A percentile compares a stretch with the other conserved stretches of the same genome.
Evolutionary conservation across 2,113 vertebrate species (phyloP).

Genomic region (Triplophysa tibetana): DNA sequence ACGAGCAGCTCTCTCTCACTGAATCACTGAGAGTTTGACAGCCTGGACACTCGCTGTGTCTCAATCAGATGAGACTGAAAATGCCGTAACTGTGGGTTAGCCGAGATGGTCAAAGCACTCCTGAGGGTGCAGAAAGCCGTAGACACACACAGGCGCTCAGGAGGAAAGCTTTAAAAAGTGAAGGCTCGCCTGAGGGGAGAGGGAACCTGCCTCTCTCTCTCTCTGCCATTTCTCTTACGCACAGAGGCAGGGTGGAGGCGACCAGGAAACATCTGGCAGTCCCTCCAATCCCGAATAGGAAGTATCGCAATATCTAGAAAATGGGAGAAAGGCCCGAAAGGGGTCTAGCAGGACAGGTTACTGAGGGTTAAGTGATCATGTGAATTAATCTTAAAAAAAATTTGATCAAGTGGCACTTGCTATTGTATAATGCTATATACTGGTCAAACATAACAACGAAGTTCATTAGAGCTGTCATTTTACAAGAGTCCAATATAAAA

Average conservation of each 20-base stretch:
- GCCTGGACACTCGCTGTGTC: neutral
- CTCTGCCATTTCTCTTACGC: neutral
- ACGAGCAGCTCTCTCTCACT: neutral
- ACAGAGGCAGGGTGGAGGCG: slow-evolving; percentile 44
- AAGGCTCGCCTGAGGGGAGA: slow-evolving; percentile 40
- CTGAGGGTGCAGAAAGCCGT: slow-evolving; percentile 26
- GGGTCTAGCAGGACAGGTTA: slow-evolving; percentile 51
- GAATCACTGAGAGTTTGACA: slow-evolving; percentile 15
- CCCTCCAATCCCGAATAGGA: slow-evolving; percentile 82
- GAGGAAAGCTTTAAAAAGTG: slow-evolving; percentile 47
- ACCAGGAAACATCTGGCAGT: slow-evolving; percentile 83
- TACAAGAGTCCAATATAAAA: too few relatives aligned
- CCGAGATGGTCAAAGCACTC: neutral
- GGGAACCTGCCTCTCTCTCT: slow-evolving; percentile 43
- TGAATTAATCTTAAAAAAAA: neutral
- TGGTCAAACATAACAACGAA: too few relatives aligned
- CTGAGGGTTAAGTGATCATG: neutral
- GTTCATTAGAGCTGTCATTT: too few relatives aligned
- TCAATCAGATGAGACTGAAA: slow-evolving; percentile 21
- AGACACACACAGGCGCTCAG: neutral
- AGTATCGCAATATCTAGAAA: slow-evolving; percentile 88
- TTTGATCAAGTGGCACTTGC: neutral
- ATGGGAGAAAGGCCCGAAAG: slow-evolving; percentile 71
- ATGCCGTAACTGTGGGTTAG: neutral
- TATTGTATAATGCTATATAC: too few relatives aligned